phyloP scores from a whole-genome alignment of 2,888 invertebrate genomes.

The Asteroscopus sphinx region DNA sequence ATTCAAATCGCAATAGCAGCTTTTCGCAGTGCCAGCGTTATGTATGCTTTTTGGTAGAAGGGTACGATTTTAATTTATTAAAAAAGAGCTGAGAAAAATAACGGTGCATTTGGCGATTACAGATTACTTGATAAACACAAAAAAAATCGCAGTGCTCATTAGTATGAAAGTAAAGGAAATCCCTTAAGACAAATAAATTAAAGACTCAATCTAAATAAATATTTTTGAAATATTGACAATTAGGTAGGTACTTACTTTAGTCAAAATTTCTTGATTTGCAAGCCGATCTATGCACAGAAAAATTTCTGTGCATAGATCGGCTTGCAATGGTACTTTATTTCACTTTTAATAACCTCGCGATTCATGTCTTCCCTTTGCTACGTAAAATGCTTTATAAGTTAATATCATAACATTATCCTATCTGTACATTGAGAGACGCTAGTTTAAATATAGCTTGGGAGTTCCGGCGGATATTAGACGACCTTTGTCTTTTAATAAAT shows the following conservation, averaged over 20 bases:
- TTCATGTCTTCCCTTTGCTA: not conserved
- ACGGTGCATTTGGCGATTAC: not conserved
- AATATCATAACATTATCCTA: no score
- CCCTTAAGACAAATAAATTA: not conserved
- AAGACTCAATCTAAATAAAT: not conserved
- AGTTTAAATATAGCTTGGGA: constrained; percentile 2
- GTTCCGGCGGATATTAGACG: not conserved
- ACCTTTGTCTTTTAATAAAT: constrained; percentile 19
- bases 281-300: no score
- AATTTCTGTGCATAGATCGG: no score
- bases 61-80: constrained; percentile 18
- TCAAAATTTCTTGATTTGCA: no score
- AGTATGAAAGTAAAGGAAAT: not conserved
- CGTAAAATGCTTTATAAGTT: not conserved
- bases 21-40: constrained; percentile 71
- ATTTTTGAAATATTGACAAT: no score
- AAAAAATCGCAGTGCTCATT: constrained; percentile 36
- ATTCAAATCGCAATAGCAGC: constrained; percentile 80
- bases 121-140: not conserved
- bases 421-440: not conserved
- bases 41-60: constrained; percentile 79
- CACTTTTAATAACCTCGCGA: no score
- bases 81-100: not conserved
- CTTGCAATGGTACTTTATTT: no score
- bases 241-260: no score